Evolutionary conservation across 1,140 invertebrate species (phyloP).

Genomic region (Himalopsyche phryganea): DNA sequence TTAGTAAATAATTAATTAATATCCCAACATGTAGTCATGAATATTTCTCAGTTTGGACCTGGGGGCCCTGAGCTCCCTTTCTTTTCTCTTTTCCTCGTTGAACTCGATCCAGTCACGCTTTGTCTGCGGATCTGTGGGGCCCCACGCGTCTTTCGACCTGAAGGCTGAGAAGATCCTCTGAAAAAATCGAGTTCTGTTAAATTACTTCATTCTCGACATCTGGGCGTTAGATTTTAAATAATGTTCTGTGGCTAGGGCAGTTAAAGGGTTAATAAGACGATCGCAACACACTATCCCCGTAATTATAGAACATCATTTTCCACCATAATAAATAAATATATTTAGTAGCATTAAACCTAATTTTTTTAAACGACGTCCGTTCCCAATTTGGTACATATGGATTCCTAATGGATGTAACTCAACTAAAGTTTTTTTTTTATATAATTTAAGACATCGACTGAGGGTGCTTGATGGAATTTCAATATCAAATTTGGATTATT

Average conservation of each 20-base stretch:
- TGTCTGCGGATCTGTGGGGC: constrained; percentile 12
- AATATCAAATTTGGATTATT: too few relatives aligned
- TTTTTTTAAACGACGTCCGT: too few relatives aligned
- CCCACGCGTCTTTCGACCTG: constrained; percentile 16
- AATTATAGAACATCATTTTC: not conserved
- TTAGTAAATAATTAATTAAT: constrained; percentile 8
- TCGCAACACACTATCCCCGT: not conserved
- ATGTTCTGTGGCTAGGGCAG: not conserved
- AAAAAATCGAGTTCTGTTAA: constrained; percentile 3
- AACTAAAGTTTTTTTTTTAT: too few relatives aligned
- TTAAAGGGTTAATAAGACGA: not conserved
- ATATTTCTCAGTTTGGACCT: constrained; percentile 8
- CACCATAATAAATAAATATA: too few relatives aligned
- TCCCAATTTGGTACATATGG: too few relatives aligned
- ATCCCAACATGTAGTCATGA: constrained; percentile 22
- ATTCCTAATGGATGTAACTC: too few relatives aligned
- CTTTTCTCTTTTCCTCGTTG: constrained; percentile 17
- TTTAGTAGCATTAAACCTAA: too few relatives aligned
- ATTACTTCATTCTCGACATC: not conserved
- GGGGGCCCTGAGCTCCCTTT: not conserved
- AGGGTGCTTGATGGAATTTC: too few relatives aligned
- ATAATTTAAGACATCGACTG: too few relatives aligned
- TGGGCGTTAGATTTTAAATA: not conserved
- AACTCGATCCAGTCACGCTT: constrained; percentile 29
- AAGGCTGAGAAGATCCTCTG: constrained; percentile 24